Percentiles rank a stretch among this genome's conserved stretches.
Evolutionary conservation across 2,797 vertebrate genomes (phyloP).

Genomic region (Micromesistius poutassou): DNA sequence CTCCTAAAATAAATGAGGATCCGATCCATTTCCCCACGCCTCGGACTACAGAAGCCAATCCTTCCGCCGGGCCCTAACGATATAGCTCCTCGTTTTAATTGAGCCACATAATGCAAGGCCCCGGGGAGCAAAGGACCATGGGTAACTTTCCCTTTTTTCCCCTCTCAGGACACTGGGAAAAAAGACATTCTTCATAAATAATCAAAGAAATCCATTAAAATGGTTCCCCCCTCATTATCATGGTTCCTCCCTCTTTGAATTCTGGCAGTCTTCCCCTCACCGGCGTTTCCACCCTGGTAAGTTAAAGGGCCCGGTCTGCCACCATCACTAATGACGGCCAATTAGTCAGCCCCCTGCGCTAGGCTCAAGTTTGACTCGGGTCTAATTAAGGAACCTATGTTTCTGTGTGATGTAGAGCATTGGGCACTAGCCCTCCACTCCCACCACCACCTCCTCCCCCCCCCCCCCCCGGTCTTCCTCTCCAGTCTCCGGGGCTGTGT

Average conservation of each 20-base stretch:
- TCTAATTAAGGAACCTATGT: conserved; percentile 68
- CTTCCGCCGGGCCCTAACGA: neutral
- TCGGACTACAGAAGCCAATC: no score
- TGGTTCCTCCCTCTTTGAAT: conserved; percentile 64
- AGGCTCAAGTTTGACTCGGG: conserved; percentile 53
- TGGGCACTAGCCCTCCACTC: conserved; percentile 36
- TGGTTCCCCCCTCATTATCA: conserved; percentile 62
- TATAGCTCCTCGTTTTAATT: conserved; percentile 53
- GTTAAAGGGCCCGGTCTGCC: conserved; percentile 58
- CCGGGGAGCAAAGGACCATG: conserved; percentile 42
- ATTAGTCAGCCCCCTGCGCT: conserved; percentile 66
- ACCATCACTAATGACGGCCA: conserved; percentile 70
- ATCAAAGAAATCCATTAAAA: conserved; percentile 65
- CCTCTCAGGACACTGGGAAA: conserved; percentile 48
- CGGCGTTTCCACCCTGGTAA: conserved; percentile 55
- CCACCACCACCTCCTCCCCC: no score
- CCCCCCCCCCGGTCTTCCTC: conserved; percentile 14
- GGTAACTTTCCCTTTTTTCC: conserved; percentile 40
- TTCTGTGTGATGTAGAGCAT: conserved; percentile 58
- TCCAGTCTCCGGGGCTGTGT: conserved; percentile 50
- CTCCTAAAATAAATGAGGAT: neutral
- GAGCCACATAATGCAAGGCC: conserved; percentile 47
- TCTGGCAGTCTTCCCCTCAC: conserved; percentile 53
- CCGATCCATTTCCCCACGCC: neutral
- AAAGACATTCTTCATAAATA: conserved; percentile 64